These are phyloP conservation scores for Neodiprion pinetum DNA, from an alignment of 1,140 invertebrate genomes.

Conservation along the genomic window DNA sequence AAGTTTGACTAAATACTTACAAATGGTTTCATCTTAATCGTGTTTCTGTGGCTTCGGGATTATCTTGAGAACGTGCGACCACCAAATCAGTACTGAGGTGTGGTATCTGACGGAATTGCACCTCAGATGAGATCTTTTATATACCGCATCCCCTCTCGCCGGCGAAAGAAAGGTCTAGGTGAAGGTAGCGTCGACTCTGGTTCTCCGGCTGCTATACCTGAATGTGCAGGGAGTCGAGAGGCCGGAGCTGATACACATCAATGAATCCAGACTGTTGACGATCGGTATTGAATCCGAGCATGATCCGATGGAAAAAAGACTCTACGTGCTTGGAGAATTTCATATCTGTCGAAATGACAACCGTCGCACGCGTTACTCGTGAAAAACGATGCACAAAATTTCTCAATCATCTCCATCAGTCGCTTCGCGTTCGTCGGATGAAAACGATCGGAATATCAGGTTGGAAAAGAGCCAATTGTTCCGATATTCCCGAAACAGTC, in stretches of 20 bases:
- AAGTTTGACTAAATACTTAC: constrained; percentile 43
- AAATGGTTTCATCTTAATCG: constrained; percentile 45
- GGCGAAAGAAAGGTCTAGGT: constrained; percentile 63
- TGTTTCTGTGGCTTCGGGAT: constrained; percentile 9
- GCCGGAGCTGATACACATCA: background rate
- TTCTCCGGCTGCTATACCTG: background rate
- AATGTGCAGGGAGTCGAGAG: background rate
- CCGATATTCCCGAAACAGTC: too few species aligned
- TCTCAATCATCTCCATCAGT: too few species aligned
- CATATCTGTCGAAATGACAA: too few species aligned
- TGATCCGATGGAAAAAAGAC: too few species aligned
- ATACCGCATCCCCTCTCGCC: constrained; percentile 56
- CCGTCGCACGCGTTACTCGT: too few species aligned
- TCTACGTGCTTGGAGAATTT: too few species aligned
- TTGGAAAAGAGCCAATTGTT: too few species aligned
- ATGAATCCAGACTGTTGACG: too few species aligned
- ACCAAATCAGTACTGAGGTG: constrained; percentile 46
- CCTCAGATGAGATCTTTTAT: constrained; percentile 60
- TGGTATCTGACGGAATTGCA: constrained; percentile 55
- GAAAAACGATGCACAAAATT: too few species aligned
- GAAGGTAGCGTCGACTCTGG: constrained; percentile 54
- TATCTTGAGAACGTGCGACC: constrained; percentile 28
- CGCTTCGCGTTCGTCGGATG: too few species aligned
- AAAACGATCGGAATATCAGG: too few species aligned
- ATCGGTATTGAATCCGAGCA: too few species aligned